phyloP scores from a whole-genome alignment of 2,797 vertebrate species.

The Crenichthys baileyi region DNA sequence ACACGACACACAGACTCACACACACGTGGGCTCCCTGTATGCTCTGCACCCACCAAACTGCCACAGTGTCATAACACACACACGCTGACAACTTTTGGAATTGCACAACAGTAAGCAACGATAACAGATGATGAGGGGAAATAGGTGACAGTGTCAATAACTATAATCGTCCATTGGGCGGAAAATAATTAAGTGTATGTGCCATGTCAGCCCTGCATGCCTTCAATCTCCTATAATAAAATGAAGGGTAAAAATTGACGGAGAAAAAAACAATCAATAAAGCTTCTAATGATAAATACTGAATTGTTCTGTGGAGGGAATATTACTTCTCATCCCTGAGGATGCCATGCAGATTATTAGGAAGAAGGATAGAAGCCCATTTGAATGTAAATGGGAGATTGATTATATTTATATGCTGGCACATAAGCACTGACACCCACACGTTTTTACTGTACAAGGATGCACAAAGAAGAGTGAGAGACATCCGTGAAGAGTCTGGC shows the following conservation, averaged over 20 bases:
- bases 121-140: constrained; percentile 80
- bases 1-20: constrained; percentile 78
- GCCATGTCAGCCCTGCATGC: constrained; percentile 76
- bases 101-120: constrained; percentile 77
- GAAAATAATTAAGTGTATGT: constrained; percentile 86
- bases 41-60: constrained; percentile 69
- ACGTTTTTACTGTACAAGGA: constrained; percentile 4
- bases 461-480: constrained; percentile 54
- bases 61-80: constrained; percentile 47
- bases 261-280: constrained; percentile 80
- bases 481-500: constrained; percentile 51
- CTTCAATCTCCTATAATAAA: constrained; percentile 84
- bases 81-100: constrained; percentile 32
- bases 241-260: constrained; percentile 71
- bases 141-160: constrained; percentile 90
- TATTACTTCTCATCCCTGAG: constrained; percentile 75
- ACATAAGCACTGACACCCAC: constrained; percentile 48
- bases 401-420: constrained; percentile 86
- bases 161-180: constrained; percentile 82
- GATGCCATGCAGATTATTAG: constrained; percentile 75
- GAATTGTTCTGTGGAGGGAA: constrained; percentile 76
- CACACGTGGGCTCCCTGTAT: background rate
- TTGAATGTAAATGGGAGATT: constrained; percentile 86
- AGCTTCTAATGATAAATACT: constrained; percentile 81
- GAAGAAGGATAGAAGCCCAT: constrained; percentile 80